phyloP scores from a whole-genome alignment of 2,797 vertebrate genomes.

The Hypotaenidia philippensis region DNA sequence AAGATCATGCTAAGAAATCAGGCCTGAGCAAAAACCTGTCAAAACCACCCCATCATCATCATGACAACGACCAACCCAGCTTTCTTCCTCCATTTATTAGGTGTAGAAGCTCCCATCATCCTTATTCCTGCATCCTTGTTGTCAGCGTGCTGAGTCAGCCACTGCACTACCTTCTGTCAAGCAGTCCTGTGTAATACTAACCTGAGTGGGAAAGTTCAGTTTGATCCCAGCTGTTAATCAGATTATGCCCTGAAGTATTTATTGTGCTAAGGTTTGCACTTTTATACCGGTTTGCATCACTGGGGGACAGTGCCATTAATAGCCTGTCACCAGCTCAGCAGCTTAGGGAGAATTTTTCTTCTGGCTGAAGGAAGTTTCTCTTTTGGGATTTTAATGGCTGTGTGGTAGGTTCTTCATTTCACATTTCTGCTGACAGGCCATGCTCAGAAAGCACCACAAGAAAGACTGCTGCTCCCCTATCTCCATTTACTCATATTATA shows the following conservation, averaged over 20 bases:
- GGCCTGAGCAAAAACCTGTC: background rate
- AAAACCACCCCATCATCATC: background rate
- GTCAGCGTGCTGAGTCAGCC: background rate
- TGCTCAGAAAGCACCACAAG: background rate
- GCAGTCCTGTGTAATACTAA: background rate
- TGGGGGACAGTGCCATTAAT: background rate
- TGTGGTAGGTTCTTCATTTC: background rate
- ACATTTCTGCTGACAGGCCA: background rate
- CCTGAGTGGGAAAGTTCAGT: background rate
- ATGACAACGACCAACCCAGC: background rate
- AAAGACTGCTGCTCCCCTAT: background rate
- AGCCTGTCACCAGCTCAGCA: background rate
- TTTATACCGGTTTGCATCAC: background rate
- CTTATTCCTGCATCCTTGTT: background rate
- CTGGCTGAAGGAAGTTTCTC: background rate
- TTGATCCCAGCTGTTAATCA: background rate
- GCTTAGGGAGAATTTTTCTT: background rate
- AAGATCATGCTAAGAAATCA: background rate
- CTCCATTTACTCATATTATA: background rate
- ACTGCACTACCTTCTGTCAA: fast-evolving
- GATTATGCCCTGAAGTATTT: background rate
- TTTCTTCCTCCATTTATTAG: background rate
- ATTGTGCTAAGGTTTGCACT: background rate
- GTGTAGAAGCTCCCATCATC: background rate
- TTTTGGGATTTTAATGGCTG: background rate